These are phyloP conservation scores for Polypterus senegalus DNA, from an alignment of 2,113 vertebrate genomes.

Conservation along the genomic window DNA sequence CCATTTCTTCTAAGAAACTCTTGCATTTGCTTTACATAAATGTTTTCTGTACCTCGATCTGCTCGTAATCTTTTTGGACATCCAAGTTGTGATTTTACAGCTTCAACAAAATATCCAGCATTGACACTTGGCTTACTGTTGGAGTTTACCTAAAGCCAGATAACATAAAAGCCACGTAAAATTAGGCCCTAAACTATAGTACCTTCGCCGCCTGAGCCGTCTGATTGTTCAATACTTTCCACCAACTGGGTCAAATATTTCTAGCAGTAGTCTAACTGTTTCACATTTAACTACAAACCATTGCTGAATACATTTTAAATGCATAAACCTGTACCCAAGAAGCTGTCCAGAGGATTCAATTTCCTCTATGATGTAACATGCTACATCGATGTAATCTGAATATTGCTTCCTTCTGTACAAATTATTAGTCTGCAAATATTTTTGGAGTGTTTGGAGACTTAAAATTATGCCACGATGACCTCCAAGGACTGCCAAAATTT, in stretches of 20 bases:
- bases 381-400: neutral
- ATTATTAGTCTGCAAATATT: neutral
- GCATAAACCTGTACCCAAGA: too few relatives aligned
- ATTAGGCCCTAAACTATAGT: too few relatives aligned
- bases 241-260: neutral
- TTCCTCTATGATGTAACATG: too few relatives aligned
- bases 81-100: neutral
- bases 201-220: neutral
- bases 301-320: neutral
- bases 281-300: too few relatives aligned
- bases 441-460: neutral
- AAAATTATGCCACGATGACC: neutral
- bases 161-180: neutral
- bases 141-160: neutral
- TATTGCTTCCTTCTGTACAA: neutral
- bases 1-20: too few relatives aligned
- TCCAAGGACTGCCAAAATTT: neutral
- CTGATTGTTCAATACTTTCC: neutral
- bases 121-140: neutral
- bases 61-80: neutral
- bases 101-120: neutral
- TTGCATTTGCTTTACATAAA: neutral
- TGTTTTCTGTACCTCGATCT: neutral
- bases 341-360: too few relatives aligned
- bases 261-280: neutral